Evolutionary conservation across 2,888 invertebrate species (phyloP).

Genomic region (Orthosia gothica): DNA sequence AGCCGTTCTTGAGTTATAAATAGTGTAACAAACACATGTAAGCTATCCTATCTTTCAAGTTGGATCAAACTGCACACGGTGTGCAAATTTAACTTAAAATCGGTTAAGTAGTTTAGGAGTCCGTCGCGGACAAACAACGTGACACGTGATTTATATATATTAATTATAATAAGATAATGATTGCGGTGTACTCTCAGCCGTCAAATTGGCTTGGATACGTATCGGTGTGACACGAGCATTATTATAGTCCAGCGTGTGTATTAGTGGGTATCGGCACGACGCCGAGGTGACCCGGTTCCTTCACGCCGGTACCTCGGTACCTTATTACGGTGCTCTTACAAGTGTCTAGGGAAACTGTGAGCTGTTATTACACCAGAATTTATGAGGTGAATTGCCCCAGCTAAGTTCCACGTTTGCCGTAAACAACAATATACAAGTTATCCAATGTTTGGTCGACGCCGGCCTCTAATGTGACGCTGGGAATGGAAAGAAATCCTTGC

Average conservation of each 20-base stretch:
- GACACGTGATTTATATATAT: no score
- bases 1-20: no score
- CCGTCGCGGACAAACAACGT: no score
- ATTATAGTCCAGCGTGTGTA: slow-evolving; percentile 67
- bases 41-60: no score
- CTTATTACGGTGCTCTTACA: slow-evolving; percentile 87
- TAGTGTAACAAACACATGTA: no score
- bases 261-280: slow-evolving; percentile 69
- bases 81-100: no score
- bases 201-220: slow-evolving; percentile 45
- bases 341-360: slow-evolving; percentile 89
- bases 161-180: slow-evolving; percentile 46
- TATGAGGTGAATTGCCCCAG: slow-evolving; percentile 88
- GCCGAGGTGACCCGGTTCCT: slow-evolving; percentile 77
- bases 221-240: slow-evolving; percentile 48
- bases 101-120: no score
- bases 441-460: slow-evolving; percentile 82
- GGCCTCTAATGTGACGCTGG: slow-evolving; percentile 84
- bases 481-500: slow-evolving; percentile 82
- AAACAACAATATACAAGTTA: slow-evolving; percentile 90
- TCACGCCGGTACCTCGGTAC: slow-evolving; percentile 80
- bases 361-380: slow-evolving; percentile 90
- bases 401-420: slow-evolving; percentile 88
- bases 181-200: slow-evolving; percentile 41
- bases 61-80: no score